phyloP scores from a whole-genome alignment of 2,888 invertebrate genomes.

The Ectemnius lituratus region DNA sequence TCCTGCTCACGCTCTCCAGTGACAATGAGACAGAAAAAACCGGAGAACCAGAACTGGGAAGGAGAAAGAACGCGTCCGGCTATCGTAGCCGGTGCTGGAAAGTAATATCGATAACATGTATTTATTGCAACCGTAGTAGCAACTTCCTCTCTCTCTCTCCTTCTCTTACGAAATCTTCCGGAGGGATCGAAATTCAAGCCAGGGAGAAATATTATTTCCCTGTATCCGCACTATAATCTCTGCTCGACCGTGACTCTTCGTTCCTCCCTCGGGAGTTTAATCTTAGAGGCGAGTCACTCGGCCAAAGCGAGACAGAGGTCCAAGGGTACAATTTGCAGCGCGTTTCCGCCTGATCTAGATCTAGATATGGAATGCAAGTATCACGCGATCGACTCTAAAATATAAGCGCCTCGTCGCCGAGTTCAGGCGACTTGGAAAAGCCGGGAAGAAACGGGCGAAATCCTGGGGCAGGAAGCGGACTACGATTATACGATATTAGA shows the following conservation, averaged over 20 bases:
- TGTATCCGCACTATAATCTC: conserved; percentile 7
- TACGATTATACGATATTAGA: conserved; percentile 22
- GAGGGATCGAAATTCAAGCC: not conserved
- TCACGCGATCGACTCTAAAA: no score
- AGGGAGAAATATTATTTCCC: conserved; percentile 14
- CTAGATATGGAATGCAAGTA: no score
- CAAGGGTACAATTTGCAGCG: no score
- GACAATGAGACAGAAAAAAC: conserved; percentile 35
- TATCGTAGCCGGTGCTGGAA: conserved; percentile 23
- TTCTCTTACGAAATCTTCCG: not conserved
- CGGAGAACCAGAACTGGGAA: not conserved
- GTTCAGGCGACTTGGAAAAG: not conserved
- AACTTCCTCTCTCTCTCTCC: not conserved
- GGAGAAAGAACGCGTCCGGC: conserved; percentile 14
- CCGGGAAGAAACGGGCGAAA: not conserved
- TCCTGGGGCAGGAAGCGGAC: not conserved
- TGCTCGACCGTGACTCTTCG: conserved; percentile 15
- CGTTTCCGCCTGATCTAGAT: no score
- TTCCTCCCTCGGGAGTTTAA: no score
- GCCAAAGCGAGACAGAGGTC: no score
- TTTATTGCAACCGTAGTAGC: conserved; percentile 24
- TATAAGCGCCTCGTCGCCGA: not conserved
- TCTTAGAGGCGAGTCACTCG: no score
- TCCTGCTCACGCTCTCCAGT: conserved; percentile 16
- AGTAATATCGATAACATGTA: conserved; percentile 46